Conservation (phyloP, 2,797 vertebrate species). For the Pyrocephalus nanus region DNA sequence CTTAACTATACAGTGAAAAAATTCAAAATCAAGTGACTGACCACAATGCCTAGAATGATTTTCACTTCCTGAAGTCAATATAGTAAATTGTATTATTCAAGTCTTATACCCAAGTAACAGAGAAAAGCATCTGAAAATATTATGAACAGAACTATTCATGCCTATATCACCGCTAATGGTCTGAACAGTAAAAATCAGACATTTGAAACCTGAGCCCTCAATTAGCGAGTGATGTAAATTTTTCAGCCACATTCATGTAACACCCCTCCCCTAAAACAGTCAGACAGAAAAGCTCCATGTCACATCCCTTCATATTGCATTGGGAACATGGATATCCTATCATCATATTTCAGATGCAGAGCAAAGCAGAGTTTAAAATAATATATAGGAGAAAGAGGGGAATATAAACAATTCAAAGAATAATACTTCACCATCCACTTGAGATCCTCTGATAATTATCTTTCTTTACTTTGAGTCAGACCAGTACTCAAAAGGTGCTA, state of each 20-base stretch:
- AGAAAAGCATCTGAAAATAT: neutral
- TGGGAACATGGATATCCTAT: neutral
- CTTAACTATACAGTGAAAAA: neutral
- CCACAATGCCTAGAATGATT: neutral
- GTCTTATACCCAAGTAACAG: neutral
- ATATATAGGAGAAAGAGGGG: neutral
- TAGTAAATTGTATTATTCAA: neutral
- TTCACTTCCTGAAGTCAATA: neutral
- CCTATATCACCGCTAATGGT: neutral
- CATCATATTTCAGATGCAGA: neutral
- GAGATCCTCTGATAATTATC: neutral
- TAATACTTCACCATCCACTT: slow-evolving; percentile 5
- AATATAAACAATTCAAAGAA: neutral
- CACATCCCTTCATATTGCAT: neutral
- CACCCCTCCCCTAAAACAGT: neutral
- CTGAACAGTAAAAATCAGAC: neutral
- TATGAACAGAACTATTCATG: neutral
- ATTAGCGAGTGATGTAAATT: neutral
- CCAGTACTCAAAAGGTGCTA: neutral
- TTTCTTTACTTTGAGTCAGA: slow-evolving; percentile 5
- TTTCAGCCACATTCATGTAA: neutral
- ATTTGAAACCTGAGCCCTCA: neutral
- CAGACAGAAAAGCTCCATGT: neutral
- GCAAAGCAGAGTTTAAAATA: neutral
- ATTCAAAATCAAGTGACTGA: neutral